Evolutionary conservation across 2,888 invertebrate genomes (phyloP).

Genomic region (Diaperis boleti): DNA sequence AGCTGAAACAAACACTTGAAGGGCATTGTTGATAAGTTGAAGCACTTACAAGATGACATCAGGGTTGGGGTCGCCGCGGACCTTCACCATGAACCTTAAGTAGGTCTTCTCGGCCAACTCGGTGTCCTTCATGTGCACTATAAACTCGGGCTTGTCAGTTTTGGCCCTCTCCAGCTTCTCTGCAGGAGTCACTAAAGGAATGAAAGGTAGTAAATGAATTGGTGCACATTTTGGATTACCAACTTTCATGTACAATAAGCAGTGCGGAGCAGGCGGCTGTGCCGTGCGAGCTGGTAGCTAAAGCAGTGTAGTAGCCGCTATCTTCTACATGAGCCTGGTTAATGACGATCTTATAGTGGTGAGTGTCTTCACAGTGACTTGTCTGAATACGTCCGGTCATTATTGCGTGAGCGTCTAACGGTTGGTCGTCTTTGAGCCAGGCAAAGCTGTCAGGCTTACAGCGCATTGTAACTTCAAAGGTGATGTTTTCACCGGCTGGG

Average conservation of each 20-base stretch:
- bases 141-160: slow-evolving; percentile 84
- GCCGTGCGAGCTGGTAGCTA: slow-evolving; percentile 85
- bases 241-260: slow-evolving; percentile 87
- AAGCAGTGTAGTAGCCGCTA: slow-evolving; percentile 90
- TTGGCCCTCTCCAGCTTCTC: slow-evolving; percentile 78
- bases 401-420: slow-evolving; percentile 77
- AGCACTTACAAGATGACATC: slow-evolving; percentile 88
- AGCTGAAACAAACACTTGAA: slow-evolving; percentile 70
- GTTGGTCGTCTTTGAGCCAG: slow-evolving; percentile 91
- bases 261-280: slow-evolving; percentile 89
- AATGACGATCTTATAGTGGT: slow-evolving; percentile 78
- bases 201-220: neutral
- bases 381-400: slow-evolving; percentile 78
- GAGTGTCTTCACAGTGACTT: slow-evolving; percentile 71
- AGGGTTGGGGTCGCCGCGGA: slow-evolving; percentile 90
- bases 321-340: slow-evolving; percentile 82
- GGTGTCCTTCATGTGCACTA: slow-evolving; percentile 88
- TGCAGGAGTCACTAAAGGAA: slow-evolving; percentile 74
- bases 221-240: slow-evolving; percentile 61
- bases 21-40: neutral
- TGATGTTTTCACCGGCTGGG: slow-evolving; percentile 89
- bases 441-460: slow-evolving; percentile 76
- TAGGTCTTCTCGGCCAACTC: slow-evolving; percentile 89
- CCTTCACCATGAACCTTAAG: slow-evolving; percentile 89
- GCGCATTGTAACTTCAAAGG: slow-evolving; percentile 82